Conservation (phyloP, 2,888 invertebrate species). For the Drosophila nr. fundita region DNA sequence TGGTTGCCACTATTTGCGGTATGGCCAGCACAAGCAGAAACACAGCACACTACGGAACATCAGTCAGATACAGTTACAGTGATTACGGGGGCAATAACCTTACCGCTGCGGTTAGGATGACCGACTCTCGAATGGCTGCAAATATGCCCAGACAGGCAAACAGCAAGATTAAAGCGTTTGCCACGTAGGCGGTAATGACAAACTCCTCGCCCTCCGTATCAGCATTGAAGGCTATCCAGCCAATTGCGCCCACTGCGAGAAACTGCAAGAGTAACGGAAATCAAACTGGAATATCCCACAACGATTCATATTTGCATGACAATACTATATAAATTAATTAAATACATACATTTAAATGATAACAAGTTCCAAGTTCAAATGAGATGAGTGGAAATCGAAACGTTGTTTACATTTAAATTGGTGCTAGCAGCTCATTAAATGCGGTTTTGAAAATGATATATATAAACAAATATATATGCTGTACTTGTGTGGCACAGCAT, state of each 20-base stretch:
- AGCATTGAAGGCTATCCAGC: constrained; percentile 67
- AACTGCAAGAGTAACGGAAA: constrained; percentile 61
- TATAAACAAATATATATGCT: background rate
- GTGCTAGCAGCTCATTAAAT: constrained; percentile 22
- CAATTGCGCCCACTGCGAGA: constrained; percentile 69
- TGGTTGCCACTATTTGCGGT: constrained; percentile 89
- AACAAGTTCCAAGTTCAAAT: constrained; percentile 21
- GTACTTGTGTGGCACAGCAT: constrained; percentile 16
- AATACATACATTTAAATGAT: constrained; percentile 11
- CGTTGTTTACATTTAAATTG: constrained; percentile 11
- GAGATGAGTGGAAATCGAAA: constrained; percentile 31
- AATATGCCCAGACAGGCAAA: constrained; percentile 92
- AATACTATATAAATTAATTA: constrained; percentile 17
- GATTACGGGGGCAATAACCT: constrained; percentile 77
- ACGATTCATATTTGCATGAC: constrained; percentile 28
- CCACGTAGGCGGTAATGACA: constrained; percentile 68
- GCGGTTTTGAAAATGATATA: constrained; percentile 29
- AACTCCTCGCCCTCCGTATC: constrained; percentile 61
- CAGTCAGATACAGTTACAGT: constrained; percentile 13
- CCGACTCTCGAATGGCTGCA: constrained; percentile 94
- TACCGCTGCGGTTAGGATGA: constrained; percentile 93
- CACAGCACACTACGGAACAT: constrained; percentile 88
- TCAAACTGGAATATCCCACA: constrained; percentile 17
- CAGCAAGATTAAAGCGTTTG: constrained; percentile 67
- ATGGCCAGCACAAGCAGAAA: constrained; percentile 90